Evolutionary conservation across 35 echinoderm and acorn worm genomes (phyloP).

Genomic region (Holothuria glaberrima): DNA sequence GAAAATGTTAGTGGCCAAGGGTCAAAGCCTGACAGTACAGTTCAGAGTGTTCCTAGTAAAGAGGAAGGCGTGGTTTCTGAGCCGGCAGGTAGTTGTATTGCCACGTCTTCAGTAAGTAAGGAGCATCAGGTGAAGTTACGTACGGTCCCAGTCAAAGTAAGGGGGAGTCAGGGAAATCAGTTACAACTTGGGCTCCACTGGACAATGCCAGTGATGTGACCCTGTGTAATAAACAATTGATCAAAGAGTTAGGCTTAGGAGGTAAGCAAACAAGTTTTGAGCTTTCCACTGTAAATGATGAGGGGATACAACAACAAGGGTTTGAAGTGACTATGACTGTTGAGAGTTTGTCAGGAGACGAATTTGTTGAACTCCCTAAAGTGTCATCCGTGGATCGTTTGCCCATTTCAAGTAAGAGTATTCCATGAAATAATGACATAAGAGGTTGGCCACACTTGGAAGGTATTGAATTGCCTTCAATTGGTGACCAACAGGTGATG

Average conservation of each 20-base stretch:
- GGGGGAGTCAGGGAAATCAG: too few relatives aligned
- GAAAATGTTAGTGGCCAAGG: not conserved
- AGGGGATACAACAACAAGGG: not conserved
- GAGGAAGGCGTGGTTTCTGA: too few relatives aligned
- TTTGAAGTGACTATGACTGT: not conserved
- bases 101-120: too few relatives aligned
- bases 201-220: not conserved
- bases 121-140: too few relatives aligned
- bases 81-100: too few relatives aligned
- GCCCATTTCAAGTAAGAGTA: too few relatives aligned
- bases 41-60: too few relatives aligned
- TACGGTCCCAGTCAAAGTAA: too few relatives aligned
- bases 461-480: conserved; percentile 5
- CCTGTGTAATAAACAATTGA: not conserved
- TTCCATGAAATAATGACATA: not conserved
- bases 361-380: not conserved
- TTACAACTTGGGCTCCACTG: not conserved
- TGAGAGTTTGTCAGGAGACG: not conserved
- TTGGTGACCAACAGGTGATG: not conserved
- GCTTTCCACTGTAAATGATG: conserved; percentile 1
- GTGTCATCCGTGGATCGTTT: not conserved
- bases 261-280: conserved; percentile 11
- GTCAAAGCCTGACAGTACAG: too few relatives aligned
- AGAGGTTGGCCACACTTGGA: conserved; percentile 8
- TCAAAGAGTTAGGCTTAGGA: not conserved